Evolutionary conservation across 2,797 vertebrate genomes (phyloP), one percentile per base, ranked within the genome.

Genomic region (Propithecus perrieri): DNA sequence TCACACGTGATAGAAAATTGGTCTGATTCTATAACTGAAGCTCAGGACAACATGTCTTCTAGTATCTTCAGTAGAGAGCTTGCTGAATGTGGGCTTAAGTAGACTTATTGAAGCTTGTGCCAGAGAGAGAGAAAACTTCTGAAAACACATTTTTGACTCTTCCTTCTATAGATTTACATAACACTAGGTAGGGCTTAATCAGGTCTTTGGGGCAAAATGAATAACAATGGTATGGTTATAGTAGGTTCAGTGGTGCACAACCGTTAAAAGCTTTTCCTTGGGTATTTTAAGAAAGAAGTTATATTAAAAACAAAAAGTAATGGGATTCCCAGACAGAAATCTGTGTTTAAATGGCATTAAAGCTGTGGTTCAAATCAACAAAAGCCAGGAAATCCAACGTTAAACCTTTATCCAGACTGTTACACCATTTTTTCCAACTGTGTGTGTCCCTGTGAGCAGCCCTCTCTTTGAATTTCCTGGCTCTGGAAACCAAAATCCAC

Each of bases 381-480:
- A 97, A 98, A 98, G 98, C 92, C 98, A 98, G 98, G 98, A 98
- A 98, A 98, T 97, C 97, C 97, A 97, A 92, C 96, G 97, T 95
- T 98, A 98, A 98, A 98, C 98, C 97, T 98, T 98, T 98, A 94
- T 97, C 97, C 26, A 53, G 96, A 71, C 97, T 26, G 17, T 96
- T 94, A 75, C 0, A 7, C 59, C 35, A 79, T 95, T 97, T 98
- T 98, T 98, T 98, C 98, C 98, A 96, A 63, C 9, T 0, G 4
- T 0, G 33, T 80, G 33, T 41, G 91, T 93, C 95, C 91, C 76
- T 61, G 41, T 63, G 72, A 59, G 61, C 78, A 95, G 93, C 95
- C 95, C 97, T 94, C 94, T 88, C 95, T 97, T 79, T 95, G 95
- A 96, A 96, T 98, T 98, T 98, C 98, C 98, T 98, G 98, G 57